Evolutionary conservation across 2,888 invertebrate genomes (phyloP).

Genomic region (Oxycera nigricornis): DNA sequence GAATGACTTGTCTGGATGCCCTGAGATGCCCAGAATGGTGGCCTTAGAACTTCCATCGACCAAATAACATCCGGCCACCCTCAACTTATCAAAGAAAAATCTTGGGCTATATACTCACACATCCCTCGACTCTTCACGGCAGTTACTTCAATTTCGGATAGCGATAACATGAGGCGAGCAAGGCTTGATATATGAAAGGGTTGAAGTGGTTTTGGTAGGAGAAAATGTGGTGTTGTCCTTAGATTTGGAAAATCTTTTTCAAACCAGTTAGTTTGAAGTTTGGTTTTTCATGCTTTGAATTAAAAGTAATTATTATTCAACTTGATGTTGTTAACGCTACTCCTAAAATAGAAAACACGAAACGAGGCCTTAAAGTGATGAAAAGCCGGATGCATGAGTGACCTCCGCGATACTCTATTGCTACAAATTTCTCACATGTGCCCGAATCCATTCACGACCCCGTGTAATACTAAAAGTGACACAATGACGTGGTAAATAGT

Average conservation of each 20-base stretch:
- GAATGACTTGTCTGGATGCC: conserved; percentile 41
- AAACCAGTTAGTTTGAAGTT: too few species aligned
- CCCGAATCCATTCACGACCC: conserved; percentile 14
- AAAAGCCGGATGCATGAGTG: too few species aligned
- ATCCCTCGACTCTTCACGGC: conserved; percentile 28
- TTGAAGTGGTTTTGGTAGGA: conserved; percentile 7
- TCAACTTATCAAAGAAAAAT: conserved; percentile 43
- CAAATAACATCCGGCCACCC: conserved; percentile 36
- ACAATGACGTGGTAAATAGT: conserved; percentile 48
- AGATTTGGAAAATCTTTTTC: too few species aligned
- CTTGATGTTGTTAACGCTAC: too few species aligned
- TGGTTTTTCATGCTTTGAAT: too few species aligned
- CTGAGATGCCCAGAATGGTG: conserved; percentile 9
- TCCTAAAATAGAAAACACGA: too few species aligned
- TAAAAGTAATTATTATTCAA: too few species aligned
- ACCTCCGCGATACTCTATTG: not conserved
- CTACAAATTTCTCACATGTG: not conserved
- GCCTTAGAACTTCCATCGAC: conserved; percentile 7
- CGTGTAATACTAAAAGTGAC: conserved; percentile 41
- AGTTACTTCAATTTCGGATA: conserved; percentile 45
- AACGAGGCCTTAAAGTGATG: too few species aligned
- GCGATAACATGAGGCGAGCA: conserved; percentile 42
- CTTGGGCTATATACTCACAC: conserved; percentile 12
- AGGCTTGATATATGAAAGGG: conserved; percentile 32
- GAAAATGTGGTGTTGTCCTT: not conserved